phyloP scores from a whole-genome alignment of 1,140 invertebrate genomes.

The Euschistus heros region DNA sequence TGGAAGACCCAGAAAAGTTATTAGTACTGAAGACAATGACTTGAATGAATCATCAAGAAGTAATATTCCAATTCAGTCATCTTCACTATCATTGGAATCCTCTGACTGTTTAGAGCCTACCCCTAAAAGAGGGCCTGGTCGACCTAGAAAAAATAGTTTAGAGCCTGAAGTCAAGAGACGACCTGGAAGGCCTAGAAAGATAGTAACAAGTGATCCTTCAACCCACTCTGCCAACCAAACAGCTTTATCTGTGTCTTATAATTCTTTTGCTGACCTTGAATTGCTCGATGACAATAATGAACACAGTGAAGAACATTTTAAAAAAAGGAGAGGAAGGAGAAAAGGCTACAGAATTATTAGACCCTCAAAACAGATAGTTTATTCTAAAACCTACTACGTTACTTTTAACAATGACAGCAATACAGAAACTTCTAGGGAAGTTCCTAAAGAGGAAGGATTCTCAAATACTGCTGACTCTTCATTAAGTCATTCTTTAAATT shows the following conservation, averaged over 20 bases:
- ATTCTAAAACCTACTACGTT: too few species aligned
- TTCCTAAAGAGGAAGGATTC: neutral
- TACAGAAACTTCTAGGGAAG: neutral
- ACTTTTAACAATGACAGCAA: too few species aligned
- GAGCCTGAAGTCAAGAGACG: neutral
- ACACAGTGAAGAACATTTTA: neutral
- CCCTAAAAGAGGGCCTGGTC: conserved; percentile 9
- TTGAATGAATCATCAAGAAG: too few species aligned
- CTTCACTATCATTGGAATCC: too few species aligned
- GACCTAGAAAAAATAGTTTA: conserved; percentile 8
- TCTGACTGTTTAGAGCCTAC: neutral
- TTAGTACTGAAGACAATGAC: too few species aligned
- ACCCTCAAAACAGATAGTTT: neutral
- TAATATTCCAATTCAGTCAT: too few species aligned
- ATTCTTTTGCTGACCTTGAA: too few species aligned
- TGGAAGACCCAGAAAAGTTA: too few species aligned
- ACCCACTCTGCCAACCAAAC: neutral
- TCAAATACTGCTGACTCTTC: neutral
- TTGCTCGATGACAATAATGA: neutral
- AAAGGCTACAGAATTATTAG: neutral
- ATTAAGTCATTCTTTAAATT: too few species aligned
- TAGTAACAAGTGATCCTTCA: neutral
- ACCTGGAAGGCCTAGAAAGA: neutral
- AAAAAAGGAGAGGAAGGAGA: conserved; percentile 6
- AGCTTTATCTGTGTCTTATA: neutral